A percentile compares a stretch with the other conserved stretches of the same genome.
phyloP scores from a whole-genome alignment of 2,888 invertebrate species.

The Amiota mariae region DNA sequence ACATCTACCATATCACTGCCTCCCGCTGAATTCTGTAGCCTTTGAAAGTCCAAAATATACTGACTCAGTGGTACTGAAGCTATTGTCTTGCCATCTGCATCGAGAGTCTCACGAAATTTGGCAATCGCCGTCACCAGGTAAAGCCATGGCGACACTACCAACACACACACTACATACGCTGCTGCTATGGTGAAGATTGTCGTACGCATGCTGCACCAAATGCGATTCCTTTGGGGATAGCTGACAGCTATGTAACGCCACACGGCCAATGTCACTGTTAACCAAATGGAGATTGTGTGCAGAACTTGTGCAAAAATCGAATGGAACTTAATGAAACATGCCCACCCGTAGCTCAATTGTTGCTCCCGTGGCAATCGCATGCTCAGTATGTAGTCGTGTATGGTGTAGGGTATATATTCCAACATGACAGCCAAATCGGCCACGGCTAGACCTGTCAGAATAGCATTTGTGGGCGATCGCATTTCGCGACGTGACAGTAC shows the following conservation, averaged over 20 bases:
- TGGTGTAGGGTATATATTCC: slow-evolving; percentile 92
- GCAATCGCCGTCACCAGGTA: slow-evolving; percentile 86
- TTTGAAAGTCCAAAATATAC: slow-evolving; percentile 62
- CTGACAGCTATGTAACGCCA: slow-evolving; percentile 94
- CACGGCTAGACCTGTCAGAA: slow-evolving; percentile 91
- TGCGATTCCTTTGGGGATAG: slow-evolving; percentile 84
- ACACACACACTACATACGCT: slow-evolving; percentile 87
- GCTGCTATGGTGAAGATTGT: slow-evolving; percentile 85
- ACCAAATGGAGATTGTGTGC: slow-evolving; percentile 93
- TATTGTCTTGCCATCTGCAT: slow-evolving; percentile 67
- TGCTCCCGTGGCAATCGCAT: slow-evolving; percentile 74
- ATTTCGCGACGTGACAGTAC: slow-evolving; percentile 92
- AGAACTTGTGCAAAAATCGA: slow-evolving; percentile 91
- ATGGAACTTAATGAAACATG: slow-evolving; percentile 89
- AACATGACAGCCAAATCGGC: slow-evolving; percentile 96
- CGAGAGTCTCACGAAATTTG: slow-evolving; percentile 75
- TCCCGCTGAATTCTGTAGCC: slow-evolving; percentile 40
- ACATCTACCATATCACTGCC: slow-evolving; percentile 40
- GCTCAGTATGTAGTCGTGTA: slow-evolving; percentile 83
- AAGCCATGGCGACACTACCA: slow-evolving; percentile 81
- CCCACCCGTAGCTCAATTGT: slow-evolving; percentile 82
- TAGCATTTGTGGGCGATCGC: slow-evolving; percentile 92
- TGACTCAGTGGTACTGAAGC: slow-evolving; percentile 56
- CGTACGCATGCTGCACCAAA: slow-evolving; percentile 87
- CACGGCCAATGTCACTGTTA: slow-evolving; percentile 92